Base-by-base conservation (phyloP, 2,113 vertebrate species). In the Oplegnathus fasciatus region DNA sequence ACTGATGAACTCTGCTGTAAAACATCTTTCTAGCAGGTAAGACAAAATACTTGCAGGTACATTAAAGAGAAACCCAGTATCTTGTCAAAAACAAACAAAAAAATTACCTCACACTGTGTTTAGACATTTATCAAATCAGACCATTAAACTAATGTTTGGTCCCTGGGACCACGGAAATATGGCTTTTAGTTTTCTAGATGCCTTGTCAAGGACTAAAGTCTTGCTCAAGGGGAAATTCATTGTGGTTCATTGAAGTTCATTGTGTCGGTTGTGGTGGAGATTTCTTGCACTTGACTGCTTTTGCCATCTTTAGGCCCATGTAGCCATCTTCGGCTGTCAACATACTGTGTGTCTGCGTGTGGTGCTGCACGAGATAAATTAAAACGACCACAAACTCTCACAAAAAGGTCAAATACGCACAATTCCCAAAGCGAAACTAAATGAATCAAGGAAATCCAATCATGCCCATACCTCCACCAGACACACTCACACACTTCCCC, bases 401-500 rank as follows among this genome's bases (percentile, higher is more conserved):
- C 4, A 28, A 67, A n/a, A 48, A 70, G 46, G 54, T 80, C 58
- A 82, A 44, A 78, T 37, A 62, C 0, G 6, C 20, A 17, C n/a
- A 26, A 24, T 68, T 80, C 37, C 10, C 18, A 42, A 58, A 60
- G 65, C 0, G 1, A 66, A 80, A 66, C 64, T 40, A 72, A 82
- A 67, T 17, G 48, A 88, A 83, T 74, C 1, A 20, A 81, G 65
- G 55, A 88, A 85, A 89, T 70, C 46, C 79, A 87, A 75, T 80
- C 70, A 77, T 54, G 26, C 30, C 32, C 4, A 18, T 50, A 40
- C 14, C 40, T 42, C 26, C n/a, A 57, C 26, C n/a, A 57, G 37
- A 62, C 68, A 69, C 82, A 62, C 67, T 82, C 14, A 22, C 71
- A 80, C 68, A 70, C 65, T 76, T 86, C 37, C 58, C 22, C 52